Conservation (phyloP, 1,140 invertebrate species). For the Macrobrachium nipponense region DNA sequence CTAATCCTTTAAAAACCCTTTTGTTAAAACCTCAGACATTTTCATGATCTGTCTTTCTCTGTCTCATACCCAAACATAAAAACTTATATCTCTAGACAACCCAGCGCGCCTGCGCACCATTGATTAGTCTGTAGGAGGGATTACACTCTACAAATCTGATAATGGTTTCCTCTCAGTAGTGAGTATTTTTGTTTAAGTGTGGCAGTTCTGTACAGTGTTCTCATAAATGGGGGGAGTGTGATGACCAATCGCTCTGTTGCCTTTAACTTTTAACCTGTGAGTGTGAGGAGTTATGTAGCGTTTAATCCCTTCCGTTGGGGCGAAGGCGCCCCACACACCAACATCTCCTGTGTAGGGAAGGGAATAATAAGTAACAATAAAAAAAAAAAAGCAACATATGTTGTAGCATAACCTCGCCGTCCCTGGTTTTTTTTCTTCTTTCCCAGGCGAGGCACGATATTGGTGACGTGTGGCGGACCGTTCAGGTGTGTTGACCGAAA, state of each 20-base stretch:
- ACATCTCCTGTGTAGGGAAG: too few relatives aligned
- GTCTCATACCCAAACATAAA: not conserved
- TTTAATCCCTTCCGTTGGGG: not conserved
- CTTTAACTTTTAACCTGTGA: too few relatives aligned
- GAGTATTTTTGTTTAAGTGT: not conserved
- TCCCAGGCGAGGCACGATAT: conserved; percentile 64
- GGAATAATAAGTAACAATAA: too few relatives aligned
- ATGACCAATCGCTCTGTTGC: not conserved
- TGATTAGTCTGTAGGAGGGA: too few relatives aligned
- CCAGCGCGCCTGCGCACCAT: not conserved
- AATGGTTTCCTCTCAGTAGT: not conserved
- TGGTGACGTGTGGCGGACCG: conserved; percentile 63
- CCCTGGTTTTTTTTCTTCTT: conserved; percentile 46
- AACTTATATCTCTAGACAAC: not conserved
- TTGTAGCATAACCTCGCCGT: conserved; percentile 54
- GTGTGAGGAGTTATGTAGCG: too few relatives aligned
- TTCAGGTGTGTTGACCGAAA: conserved; percentile 59
- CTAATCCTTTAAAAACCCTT: too few relatives aligned
- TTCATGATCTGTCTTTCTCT: too few relatives aligned
- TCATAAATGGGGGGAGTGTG: not conserved
- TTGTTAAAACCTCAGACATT: too few relatives aligned
- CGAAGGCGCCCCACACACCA: not conserved
- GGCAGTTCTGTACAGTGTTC: too few relatives aligned
- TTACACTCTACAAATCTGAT: too few relatives aligned
- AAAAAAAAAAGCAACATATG: conserved; percentile 2